Percentiles rank a stretch among this genome's conserved stretches.
Evolutionary conservation across 1,140 invertebrate species (phyloP).

Genomic region (Drosophila kikkawai): DNA sequence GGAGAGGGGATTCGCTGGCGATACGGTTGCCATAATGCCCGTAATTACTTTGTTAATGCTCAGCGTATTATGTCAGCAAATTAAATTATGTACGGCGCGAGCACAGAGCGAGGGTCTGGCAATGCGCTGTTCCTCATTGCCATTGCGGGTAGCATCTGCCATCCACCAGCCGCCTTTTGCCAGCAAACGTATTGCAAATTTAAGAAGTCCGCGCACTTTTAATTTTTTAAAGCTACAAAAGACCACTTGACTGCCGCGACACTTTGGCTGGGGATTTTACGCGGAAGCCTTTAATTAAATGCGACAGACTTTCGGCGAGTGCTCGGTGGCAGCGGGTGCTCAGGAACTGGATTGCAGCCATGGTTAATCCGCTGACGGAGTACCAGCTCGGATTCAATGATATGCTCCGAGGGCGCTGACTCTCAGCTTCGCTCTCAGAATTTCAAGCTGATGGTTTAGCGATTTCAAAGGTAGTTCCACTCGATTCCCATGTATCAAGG

Average conservation of each 20-base stretch:
- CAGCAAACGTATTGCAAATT: conserved; percentile 37
- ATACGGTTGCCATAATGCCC: conserved; percentile 73
- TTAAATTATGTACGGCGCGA: conserved; percentile 63
- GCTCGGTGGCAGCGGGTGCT: not conserved
- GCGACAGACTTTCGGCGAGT: conserved; percentile 17
- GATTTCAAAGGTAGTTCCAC: not conserved
- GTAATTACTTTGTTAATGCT: conserved; percentile 81
- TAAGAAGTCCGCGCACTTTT: conserved; percentile 20
- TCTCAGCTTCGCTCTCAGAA: not conserved
- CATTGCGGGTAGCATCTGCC: conserved; percentile 10
- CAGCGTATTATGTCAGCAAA: conserved; percentile 69
- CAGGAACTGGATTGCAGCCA: not conserved
- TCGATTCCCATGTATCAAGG: not conserved
- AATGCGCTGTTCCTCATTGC: conserved; percentile 24
- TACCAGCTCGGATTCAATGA: not conserved
- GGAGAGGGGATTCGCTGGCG: conserved; percentile 17
- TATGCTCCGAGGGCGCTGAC: not conserved
- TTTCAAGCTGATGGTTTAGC: not conserved
- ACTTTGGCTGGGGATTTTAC: conserved; percentile 10
- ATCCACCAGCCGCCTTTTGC: not conserved
- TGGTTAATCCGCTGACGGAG: conserved; percentile 20
- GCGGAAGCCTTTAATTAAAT: conserved; percentile 47
- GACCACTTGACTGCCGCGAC: conserved; percentile 37
- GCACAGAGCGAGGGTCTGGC: conserved; percentile 27
- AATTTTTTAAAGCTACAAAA: conserved; percentile 34